These are phyloP conservation scores for Phrynocephalus forsythii DNA, from an alignment of 2,797 vertebrate genomes.

Conservation along the genomic window DNA sequence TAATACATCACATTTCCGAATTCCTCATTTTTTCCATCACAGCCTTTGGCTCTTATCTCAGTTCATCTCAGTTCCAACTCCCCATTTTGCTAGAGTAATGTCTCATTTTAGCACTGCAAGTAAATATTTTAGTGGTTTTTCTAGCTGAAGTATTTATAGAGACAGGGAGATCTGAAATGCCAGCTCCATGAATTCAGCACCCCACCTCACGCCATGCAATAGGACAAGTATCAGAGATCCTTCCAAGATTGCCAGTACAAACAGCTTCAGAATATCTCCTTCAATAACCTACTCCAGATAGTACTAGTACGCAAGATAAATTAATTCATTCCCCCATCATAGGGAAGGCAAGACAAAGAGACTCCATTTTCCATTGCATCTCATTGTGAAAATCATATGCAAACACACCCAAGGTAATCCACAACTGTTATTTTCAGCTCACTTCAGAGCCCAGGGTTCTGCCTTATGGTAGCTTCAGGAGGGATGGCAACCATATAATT, in stretches of 20 bases:
- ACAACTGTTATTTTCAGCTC: neutral
- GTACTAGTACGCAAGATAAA: neutral
- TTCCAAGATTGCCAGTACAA: too few relatives aligned
- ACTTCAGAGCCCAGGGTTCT: neutral
- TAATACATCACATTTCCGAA: neutral
- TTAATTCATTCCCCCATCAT: neutral
- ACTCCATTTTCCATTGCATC: neutral
- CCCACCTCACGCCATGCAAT: too few relatives aligned
- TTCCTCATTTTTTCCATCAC: neutral
- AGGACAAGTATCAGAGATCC: neutral
- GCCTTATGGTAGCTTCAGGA: neutral
- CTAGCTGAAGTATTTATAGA: neutral
- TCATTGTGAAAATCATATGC: neutral
- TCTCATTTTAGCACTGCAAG: neutral
- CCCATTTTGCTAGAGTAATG: neutral
- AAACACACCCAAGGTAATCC: neutral
- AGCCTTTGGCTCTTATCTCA: neutral
- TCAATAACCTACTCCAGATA: neutral
- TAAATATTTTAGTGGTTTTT: neutral
- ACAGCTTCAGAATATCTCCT: neutral
- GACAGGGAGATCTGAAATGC: neutral
- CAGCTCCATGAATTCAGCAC: too few relatives aligned
- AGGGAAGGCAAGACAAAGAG: too few relatives aligned
- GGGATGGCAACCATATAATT: neutral
- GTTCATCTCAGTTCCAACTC: neutral